phyloP scores from a whole-genome alignment of 2,113 vertebrate genomes.

The Eulacestoma nigropectus region DNA sequence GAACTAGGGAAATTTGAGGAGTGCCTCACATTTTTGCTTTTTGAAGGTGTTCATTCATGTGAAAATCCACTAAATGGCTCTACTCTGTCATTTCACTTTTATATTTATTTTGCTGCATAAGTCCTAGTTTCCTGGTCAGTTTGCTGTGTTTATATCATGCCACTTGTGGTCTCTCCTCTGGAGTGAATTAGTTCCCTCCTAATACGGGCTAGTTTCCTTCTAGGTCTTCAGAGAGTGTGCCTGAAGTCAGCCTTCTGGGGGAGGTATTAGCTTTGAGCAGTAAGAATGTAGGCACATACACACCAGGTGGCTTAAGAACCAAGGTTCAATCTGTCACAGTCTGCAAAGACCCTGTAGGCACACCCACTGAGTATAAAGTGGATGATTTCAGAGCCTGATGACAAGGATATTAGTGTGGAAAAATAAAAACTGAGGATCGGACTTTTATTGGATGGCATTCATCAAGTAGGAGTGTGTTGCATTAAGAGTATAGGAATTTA shows the following conservation, averaged over 20 bases:
- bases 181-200: neutral
- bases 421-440: neutral
- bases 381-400: neutral
- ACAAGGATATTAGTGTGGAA: neutral
- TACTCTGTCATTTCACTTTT: neutral
- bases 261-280: neutral
- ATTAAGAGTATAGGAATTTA: neutral
- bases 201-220: neutral
- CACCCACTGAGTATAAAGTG: neutral
- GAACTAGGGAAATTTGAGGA: neutral
- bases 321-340: neutral
- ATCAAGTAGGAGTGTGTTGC: neutral
- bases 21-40: neutral
- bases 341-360: neutral
- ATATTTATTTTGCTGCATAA: neutral
- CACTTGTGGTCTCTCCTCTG: neutral
- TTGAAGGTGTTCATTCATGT: neutral
- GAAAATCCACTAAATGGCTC: neutral
- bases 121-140: neutral
- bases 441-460: rapidly evolving
- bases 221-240: rapidly evolving
- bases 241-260: neutral
- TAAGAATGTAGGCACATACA: neutral
- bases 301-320: neutral
- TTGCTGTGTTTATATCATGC: neutral